A percentile compares a stretch with the other conserved stretches of the same genome.
Evolutionary conservation across 2,888 invertebrate species (phyloP).

Genomic region (Ganaspis brasiliensis): DNA sequence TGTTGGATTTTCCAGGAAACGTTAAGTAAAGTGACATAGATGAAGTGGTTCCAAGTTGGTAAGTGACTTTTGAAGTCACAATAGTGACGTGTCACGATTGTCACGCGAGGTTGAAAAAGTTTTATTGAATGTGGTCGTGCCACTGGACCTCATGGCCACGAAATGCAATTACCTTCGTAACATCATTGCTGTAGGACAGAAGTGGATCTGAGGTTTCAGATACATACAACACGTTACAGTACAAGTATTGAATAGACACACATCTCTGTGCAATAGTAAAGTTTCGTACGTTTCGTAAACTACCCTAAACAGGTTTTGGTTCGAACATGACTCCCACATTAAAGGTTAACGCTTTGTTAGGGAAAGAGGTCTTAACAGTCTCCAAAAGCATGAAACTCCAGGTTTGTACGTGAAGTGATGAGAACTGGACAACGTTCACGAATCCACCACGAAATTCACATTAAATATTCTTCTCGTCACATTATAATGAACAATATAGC

Average conservation of each 20-base stretch:
- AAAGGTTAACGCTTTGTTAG: constrained; percentile 67
- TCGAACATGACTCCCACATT: constrained; percentile 76
- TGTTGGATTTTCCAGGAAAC: background rate
- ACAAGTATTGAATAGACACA: constrained; percentile 47
- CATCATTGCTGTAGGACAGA: constrained; percentile 59
- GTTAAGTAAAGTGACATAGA: constrained; percentile 11
- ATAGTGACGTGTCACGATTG: constrained; percentile 52
- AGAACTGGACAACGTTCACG: background rate
- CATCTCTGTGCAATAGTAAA: constrained; percentile 48
- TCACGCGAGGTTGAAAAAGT: constrained; percentile 66
- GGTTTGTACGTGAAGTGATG: constrained; percentile 13
- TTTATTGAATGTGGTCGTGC: constrained; percentile 69
- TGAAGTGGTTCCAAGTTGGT: constrained; percentile 12
- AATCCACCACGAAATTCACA: no score
- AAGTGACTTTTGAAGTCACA: constrained; percentile 33
- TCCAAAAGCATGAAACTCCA: constrained; percentile 29
- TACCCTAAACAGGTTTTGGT: constrained; percentile 72
- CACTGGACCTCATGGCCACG: constrained; percentile 59
- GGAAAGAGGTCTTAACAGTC: constrained; percentile 47
- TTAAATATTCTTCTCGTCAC: no score
- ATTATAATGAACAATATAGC: no score
- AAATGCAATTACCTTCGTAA: constrained; percentile 72
- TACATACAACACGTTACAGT: constrained; percentile 48
- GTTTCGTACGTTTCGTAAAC: constrained; percentile 65
- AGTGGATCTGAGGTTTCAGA: constrained; percentile 43